Conservation (phyloP, 2,888 invertebrate genomes). For the Itoplectis maculator region DNA sequence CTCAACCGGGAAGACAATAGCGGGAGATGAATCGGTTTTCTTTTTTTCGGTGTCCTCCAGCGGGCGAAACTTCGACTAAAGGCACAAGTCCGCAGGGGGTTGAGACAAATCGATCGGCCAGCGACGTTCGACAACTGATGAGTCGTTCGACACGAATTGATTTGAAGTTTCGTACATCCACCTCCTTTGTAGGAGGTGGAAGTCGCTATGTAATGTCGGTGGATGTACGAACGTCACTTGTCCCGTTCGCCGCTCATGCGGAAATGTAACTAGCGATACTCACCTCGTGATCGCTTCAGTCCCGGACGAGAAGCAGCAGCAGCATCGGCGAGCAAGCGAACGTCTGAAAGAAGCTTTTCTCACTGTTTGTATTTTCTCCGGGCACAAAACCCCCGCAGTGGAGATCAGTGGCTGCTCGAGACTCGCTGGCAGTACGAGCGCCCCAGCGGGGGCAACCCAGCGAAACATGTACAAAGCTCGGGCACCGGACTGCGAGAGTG, state of each 20-base stretch:
- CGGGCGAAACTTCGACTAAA: conserved; percentile 1
- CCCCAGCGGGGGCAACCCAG: neutral
- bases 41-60: too few species aligned
- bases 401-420: neutral
- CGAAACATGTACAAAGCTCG: neutral
- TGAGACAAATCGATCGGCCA: conserved; percentile 48
- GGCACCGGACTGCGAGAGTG: conserved; percentile 34
- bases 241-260: neutral
- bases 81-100: neutral
- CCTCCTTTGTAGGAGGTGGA: too few species aligned
- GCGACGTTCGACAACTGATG: conserved; percentile 34
- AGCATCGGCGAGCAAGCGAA: neutral
- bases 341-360: conserved; percentile 51
- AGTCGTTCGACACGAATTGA: conserved; percentile 48
- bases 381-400: neutral
- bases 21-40: conserved; percentile 8
- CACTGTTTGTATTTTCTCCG: conserved; percentile 34
- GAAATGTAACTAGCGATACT: neutral
- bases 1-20: neutral
- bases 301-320: neutral
- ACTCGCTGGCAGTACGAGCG: neutral
- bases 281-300: neutral
- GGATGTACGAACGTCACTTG: too few species aligned
- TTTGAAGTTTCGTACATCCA: too few species aligned
- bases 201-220: too few species aligned